Evolutionary conservation across 2,888 invertebrate species (phyloP), one percentile per base, ranked within the genome.

Genomic region (Cerceris ruficornis): DNA sequence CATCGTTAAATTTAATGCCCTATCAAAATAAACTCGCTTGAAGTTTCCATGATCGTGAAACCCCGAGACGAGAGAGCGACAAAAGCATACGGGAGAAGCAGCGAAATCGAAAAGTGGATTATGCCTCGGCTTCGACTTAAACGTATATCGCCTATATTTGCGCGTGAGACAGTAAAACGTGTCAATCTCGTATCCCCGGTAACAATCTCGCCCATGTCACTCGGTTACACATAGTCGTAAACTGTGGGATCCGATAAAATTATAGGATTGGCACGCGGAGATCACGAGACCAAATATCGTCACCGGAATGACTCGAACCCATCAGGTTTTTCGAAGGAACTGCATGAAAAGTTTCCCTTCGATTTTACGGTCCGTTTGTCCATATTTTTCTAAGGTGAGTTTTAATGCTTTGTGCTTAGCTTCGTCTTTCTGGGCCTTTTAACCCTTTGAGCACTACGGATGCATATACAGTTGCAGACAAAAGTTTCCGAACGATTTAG

Each of bases 161-260:
- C 73, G 58, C 59, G 64, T 57, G 71, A 78, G 69, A 77, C 75
- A 82, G 73, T 80, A 81, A 81, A 87, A 87, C 80, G 79, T 82
- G 77, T 69, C 77, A 82, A 86, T 85, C 85, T 83, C 79, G 85
- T 86, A 86, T 81, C 85, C 82, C 52, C n/a, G 75, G 83, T 75
- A 82, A 86, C 83, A 83, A 86, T 86, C 85, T 75, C 71, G 60
- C 41, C 64, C 46, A 42, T 69, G 79, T 76, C 77, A 67, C 64
- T 73, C 64, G 68, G 66, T 77, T 80, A 74, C 75, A 77, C 77
- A 68, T 46, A 66, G 74, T 77, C 85, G 75, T 87, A 81, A 84
- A 86, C 82, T 57, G 67, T 28, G 78, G 60, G 61, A 64, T 57
- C 68, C 76, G 78, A 86, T 86, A 85, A 82, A 84, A 82, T 84